phyloP scores from a whole-genome alignment of 2,888 invertebrate genomes.

The Protophormia terraenovae region DNA sequence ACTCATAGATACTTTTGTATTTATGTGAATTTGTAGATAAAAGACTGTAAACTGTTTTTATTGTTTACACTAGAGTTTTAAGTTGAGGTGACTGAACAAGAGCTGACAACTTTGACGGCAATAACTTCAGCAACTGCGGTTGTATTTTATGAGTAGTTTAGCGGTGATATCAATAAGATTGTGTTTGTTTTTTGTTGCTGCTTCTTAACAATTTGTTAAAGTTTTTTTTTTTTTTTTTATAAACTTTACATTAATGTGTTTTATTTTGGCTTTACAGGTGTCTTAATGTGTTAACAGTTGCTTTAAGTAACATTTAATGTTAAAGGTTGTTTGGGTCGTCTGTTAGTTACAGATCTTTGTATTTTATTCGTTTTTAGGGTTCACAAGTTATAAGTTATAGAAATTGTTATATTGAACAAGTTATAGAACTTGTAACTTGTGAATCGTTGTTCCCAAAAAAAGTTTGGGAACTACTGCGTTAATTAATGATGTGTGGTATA shows the following conservation, averaged over 20 bases:
- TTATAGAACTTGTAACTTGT: no score
- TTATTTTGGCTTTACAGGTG: neutral
- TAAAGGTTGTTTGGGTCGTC: neutral
- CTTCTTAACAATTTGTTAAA: neutral
- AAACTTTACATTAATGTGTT: neutral
- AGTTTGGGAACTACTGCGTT: no score
- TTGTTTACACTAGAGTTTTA: neutral
- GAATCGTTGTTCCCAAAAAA: no score
- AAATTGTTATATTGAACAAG: no score
- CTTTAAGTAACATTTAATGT: constrained; percentile 25
- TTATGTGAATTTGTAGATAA: neutral
- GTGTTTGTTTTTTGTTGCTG: neutral
- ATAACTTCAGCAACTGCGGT: neutral
- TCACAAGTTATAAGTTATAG: no score
- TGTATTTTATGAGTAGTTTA: neutral
- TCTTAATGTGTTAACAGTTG: neutral
- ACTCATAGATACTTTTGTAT: neutral
- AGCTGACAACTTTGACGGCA: constrained; percentile 4
- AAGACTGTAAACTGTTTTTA: neutral
- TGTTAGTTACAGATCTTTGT: constrained; percentile 10
- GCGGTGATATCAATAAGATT: neutral
- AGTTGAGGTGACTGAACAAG: constrained; percentile 3
- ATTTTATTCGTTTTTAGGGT: no score
- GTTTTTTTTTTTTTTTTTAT: neutral
- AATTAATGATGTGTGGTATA: no score